Evolutionary conservation across 2,113 vertebrate genomes (phyloP).

Genomic region (Apus apus): DNA sequence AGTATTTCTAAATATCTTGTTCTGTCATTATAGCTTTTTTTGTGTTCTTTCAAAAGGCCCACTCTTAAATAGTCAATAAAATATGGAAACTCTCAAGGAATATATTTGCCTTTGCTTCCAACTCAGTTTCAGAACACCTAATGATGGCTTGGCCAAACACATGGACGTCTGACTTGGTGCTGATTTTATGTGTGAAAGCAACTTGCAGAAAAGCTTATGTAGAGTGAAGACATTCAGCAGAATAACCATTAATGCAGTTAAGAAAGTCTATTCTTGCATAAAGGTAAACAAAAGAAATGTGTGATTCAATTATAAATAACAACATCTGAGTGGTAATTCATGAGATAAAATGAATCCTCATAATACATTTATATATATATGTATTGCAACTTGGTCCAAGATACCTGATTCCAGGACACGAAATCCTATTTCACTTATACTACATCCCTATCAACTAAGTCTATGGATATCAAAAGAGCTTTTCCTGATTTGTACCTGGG

Average conservation of each 20-base stretch:
- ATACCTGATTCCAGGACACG: neutral
- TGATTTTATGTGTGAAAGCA: constrained; percentile 18
- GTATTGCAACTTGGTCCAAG: neutral
- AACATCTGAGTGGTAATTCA: neutral
- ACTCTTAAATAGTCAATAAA: neutral
- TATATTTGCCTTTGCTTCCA: neutral
- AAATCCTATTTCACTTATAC: neutral
- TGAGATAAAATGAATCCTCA: neutral
- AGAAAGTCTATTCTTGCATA: neutral
- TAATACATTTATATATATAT: neutral
- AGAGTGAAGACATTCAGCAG: neutral
- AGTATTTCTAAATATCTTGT: neutral
- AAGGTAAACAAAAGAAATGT: neutral
- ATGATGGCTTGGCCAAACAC: neutral
- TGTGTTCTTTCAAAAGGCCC: neutral
- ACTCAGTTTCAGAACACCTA: neutral
- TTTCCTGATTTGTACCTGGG: neutral
- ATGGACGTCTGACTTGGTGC: neutral
- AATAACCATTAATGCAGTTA: neutral
- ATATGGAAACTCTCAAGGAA: neutral
- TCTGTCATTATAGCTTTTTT: neutral
- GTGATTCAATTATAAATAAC: neutral
- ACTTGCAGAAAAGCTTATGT: constrained; percentile 23
- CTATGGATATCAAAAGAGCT: neutral
- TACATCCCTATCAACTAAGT: neutral